Conservation (phyloP, 2,888 invertebrate genomes). For the Cephus rjabovi region DNA sequence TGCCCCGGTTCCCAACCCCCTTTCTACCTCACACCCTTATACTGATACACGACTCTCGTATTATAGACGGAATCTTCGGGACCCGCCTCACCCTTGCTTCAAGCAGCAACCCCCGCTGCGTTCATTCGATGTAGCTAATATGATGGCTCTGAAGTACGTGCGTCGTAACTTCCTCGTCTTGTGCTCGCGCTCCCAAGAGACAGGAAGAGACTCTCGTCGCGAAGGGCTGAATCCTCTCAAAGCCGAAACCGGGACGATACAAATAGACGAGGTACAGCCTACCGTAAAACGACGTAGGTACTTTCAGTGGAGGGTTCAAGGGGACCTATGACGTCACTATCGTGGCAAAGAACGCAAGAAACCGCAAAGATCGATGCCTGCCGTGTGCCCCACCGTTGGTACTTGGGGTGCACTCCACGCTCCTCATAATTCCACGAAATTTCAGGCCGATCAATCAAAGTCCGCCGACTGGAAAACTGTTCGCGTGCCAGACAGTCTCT, state of each 20-base stretch:
- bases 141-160: background rate
- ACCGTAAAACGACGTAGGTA: background rate
- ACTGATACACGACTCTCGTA: conserved; percentile 1
- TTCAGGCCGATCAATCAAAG: conserved; percentile 44
- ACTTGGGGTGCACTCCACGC: background rate
- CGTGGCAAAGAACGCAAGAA: background rate
- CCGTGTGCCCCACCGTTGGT: background rate
- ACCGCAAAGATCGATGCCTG: background rate
- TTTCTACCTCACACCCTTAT: conserved; percentile 16
- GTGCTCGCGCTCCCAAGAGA: background rate
- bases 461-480: conserved; percentile 34
- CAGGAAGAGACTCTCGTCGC: background rate
- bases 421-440: conserved; percentile 26
- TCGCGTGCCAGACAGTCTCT: conserved; percentile 36
- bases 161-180: background rate
- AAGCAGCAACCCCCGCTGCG: background rate
- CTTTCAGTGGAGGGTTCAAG: background rate
- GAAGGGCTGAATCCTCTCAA: background rate
- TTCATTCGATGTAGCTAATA: background rate
- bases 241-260: background rate
- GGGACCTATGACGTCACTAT: background rate
- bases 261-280: background rate
- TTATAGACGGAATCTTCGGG: background rate
- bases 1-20: conserved; percentile 10
- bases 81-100: background rate